Evolutionary conservation across 2,797 vertebrate species (phyloP), one percentile per base, ranked within the genome.

Genomic region (Gadopsis marmoratus): DNA sequence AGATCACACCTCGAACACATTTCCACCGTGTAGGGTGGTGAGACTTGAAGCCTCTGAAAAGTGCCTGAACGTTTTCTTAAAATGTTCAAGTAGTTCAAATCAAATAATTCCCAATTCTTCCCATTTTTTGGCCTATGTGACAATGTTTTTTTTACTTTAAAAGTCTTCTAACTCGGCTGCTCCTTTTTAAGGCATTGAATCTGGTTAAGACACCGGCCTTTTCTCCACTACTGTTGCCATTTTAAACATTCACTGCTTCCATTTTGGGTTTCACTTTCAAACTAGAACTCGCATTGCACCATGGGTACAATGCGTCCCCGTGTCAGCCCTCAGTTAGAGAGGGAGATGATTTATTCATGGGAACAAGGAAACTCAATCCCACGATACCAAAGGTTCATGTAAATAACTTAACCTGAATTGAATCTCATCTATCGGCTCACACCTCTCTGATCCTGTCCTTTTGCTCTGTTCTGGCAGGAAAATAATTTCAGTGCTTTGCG

Each of bases 271-370:
- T 64, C 23, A 21, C 43, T 56, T 43, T 71, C 50, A 16, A 43
- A 8, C 10, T 53, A 8, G 9, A 29, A 19, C n/a, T 48, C 19
- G 39, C 13, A 14, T 23, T 54, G 58, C 50, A 21, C 11, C 16
- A 29, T 19, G 4, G n/a, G 50, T 39, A n/a, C 17, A 26, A 35
- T 84, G 11, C 26, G 45, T 47, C 39, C 0, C n/a, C 3, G 4
- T 17, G 45, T 68, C 17, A 6, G 53, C n/a, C 51, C 31, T 43
- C 60, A 23, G 33, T 45, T 69, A 31, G 48, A 62, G 26, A 48
- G 0, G 23, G 21, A 51, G 11, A 47, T 55, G 69, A 23, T 70
- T 73, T 76, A 79, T 62, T 83, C 33, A 59, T 55, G 23, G 6
- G 2, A 59, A 55, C 65, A 39, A 39, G 47, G n/a, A 64, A 50